phyloP scores from a whole-genome alignment of 1,140 invertebrate species.

The Drosophila jambulina region DNA sequence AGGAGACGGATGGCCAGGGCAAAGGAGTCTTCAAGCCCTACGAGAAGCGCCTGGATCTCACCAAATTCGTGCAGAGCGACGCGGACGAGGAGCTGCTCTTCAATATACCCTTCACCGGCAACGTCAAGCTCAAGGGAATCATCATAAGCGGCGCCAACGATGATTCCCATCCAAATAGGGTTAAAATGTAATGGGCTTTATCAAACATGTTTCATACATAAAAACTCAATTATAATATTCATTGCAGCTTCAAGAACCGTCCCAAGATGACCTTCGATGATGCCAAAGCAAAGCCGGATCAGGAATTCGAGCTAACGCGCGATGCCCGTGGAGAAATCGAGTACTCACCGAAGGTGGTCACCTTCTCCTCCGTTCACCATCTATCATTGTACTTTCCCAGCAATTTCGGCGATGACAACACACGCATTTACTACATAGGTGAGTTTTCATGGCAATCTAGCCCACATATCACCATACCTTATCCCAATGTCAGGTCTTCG shows the following conservation, averaged over 20 bases:
- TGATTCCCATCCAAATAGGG: constrained; percentile 92
- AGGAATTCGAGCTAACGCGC: constrained; percentile 95
- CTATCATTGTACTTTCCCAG: constrained; percentile 95
- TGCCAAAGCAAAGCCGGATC: constrained; percentile 89
- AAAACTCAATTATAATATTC: background rate
- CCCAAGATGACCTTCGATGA: constrained; percentile 98
- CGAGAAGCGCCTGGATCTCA: constrained; percentile 92
- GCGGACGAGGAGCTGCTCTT: constrained; percentile 97
- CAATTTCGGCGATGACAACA: constrained; percentile 94
- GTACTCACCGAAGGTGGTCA: constrained; percentile 95
- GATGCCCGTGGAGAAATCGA: constrained; percentile 93
- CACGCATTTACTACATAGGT: constrained; percentile 96
- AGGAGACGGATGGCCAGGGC: constrained; percentile 93
- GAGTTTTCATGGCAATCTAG: background rate
- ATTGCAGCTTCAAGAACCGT: constrained; percentile 94
- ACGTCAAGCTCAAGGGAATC: constrained; percentile 97
- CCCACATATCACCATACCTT: background rate
- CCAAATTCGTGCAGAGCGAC: constrained; percentile 96
- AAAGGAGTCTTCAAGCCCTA: constrained; percentile 96
- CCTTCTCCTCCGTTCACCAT: constrained; percentile 95
- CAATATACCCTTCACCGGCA: constrained; percentile 98
- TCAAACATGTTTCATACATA: no score
- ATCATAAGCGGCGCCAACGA: constrained; percentile 95
- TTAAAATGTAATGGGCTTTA: constrained; percentile 90
- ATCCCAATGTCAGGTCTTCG: constrained; percentile 87